Conservation (phyloP, 2,797 vertebrate genomes). For the Argentina silus region DNA sequence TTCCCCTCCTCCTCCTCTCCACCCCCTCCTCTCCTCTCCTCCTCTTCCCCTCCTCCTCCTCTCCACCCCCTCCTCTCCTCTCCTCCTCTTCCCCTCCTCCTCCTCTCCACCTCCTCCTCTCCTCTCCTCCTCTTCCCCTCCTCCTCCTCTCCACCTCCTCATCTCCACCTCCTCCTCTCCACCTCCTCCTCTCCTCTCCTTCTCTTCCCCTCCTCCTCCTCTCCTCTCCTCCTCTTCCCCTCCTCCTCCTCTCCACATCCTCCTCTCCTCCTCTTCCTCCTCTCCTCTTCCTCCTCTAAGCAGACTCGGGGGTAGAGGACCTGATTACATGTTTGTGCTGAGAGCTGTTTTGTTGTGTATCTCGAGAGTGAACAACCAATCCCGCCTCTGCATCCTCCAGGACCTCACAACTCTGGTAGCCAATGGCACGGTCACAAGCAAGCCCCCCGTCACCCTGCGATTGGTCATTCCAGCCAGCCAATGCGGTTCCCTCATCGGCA, state of each 20-base stretch:
- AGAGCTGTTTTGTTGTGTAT: no score
- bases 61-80: not conserved
- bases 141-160: not conserved
- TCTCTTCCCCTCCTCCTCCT: not conserved
- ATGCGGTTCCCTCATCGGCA: conserved; percentile 94
- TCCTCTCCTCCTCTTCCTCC: not conserved
- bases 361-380: not conserved
- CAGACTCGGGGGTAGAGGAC: no score
- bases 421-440: conserved; percentile 85
- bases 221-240: not conserved
- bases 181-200: not conserved
- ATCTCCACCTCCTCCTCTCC: no score
- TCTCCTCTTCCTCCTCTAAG: not conserved
- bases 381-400: conserved; percentile 62
- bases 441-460: conserved; percentile 89
- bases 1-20: conserved; percentile 41
- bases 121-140: not conserved
- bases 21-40: no score
- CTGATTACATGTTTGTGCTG: no score
- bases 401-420: conserved; percentile 83
- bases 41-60: not conserved
- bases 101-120: not conserved
- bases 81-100: not conserved
- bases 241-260: not conserved
- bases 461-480: conserved; percentile 95